Percentiles rank a stretch among this genome's conserved stretches.
phyloP scores from a whole-genome alignment of 2,797 vertebrate genomes.

The Danio kyathit region DNA sequence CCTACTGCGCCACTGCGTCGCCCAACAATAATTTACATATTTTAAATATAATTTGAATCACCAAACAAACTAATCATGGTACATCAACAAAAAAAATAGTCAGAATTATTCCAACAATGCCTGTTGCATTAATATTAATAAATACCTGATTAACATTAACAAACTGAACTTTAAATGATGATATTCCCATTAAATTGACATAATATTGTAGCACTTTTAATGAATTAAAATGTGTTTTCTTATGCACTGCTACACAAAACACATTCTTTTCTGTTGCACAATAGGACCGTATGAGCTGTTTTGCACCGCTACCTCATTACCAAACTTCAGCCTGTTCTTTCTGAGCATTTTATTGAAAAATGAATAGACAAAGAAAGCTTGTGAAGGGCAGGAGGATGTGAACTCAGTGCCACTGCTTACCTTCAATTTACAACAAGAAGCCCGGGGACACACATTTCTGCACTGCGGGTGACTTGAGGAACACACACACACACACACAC shows the following conservation, averaged over 20 bases:
- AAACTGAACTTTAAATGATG: not conserved
- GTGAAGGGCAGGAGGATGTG: constrained; percentile 9
- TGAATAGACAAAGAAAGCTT: constrained; percentile 12
- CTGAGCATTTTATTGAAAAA: constrained; percentile 1
- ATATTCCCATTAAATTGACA: not conserved
- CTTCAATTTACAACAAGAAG: constrained; percentile 28
- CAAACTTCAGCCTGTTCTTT: not conserved
- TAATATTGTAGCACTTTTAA: not conserved
- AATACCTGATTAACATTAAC: not conserved
- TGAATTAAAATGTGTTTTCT: no score
- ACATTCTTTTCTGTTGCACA: not conserved
- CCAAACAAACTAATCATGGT: no score
- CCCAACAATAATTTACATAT: no score
- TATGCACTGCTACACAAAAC: not conserved
- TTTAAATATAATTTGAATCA: no score
- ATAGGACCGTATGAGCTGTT: not conserved
- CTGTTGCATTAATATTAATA: not conserved
- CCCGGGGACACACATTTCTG: not conserved
- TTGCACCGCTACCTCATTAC: not conserved
- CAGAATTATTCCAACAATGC: no score
- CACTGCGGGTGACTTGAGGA: constrained; percentile 30
- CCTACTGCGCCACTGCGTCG: no score
- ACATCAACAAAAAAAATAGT: no score
- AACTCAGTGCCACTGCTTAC: constrained; percentile 1
- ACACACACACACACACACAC: constrained; percentile 45